Conservation (phyloP, 1,140 invertebrate species). For the Hirudo medicinalis region DNA sequence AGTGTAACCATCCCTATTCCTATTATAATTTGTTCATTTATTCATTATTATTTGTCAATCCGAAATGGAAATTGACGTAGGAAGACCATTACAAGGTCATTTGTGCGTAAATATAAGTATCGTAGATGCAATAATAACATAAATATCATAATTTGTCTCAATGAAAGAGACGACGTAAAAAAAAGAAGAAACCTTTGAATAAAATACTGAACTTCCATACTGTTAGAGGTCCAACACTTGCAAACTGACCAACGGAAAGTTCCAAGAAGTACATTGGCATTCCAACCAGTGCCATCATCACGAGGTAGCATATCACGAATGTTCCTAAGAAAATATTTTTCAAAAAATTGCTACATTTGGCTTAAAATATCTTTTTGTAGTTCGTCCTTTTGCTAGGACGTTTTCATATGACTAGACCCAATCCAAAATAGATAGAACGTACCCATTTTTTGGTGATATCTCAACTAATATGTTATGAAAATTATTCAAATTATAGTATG, state of each 20-base stretch:
- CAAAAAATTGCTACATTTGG: neutral
- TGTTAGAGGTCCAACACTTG: slow-evolving; percentile 52
- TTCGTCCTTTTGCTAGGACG: neutral
- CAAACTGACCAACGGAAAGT: slow-evolving; percentile 60
- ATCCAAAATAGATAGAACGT: no score
- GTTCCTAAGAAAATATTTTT: slow-evolving; percentile 41
- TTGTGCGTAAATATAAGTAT: no score
- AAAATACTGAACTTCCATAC: slow-evolving; percentile 65
- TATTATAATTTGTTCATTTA: no score
- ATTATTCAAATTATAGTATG: no score
- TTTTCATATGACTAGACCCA: no score
- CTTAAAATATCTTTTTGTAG: neutral
- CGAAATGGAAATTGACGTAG: no score
- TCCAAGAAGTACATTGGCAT: slow-evolving; percentile 62
- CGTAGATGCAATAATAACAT: no score
- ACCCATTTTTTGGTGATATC: no score
- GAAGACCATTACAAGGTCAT: no score
- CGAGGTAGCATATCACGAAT: slow-evolving; percentile 55
- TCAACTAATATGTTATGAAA: no score
- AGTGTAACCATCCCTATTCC: no score
- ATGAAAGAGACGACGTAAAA: neutral
- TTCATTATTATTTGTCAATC: no score
- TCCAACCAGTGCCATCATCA: slow-evolving; percentile 51
- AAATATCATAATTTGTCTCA: neutral
- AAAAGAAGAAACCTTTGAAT: slow-evolving; percentile 51